These are phyloP conservation scores for Ceyx melanurus DNA, from an alignment of 2,113 vertebrate genomes.

Conservation along the genomic window DNA sequence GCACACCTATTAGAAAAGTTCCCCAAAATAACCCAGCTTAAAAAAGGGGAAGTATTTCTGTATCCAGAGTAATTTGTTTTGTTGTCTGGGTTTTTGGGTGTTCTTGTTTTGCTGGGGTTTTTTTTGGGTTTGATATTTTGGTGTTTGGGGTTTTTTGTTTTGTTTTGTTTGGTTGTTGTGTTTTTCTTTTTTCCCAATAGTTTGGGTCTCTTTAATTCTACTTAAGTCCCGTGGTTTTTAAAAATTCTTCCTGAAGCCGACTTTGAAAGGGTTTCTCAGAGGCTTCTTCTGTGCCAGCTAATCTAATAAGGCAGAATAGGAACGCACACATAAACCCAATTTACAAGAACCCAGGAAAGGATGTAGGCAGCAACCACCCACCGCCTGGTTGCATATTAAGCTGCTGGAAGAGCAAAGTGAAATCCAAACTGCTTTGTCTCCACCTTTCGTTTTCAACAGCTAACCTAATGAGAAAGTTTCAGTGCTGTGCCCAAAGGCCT, in stretches of 20 bases:
- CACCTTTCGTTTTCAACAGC: background rate
- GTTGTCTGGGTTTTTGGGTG: background rate
- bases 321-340: background rate
- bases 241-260: background rate
- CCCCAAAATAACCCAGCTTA: background rate
- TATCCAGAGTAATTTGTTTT: background rate
- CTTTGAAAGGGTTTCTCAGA: conserved; percentile 43
- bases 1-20: background rate
- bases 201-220: background rate
- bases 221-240: background rate
- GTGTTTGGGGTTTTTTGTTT: background rate
- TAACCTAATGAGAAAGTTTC: background rate
- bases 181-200: too few relatives aligned
- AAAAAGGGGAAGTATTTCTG: background rate
- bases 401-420: background rate
- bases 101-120: background rate
- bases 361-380: conserved; percentile 15
- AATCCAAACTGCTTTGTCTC: background rate
- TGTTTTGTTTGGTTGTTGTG: background rate
- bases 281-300: conserved; percentile 37
- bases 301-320: conserved; percentile 44
- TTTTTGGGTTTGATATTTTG: background rate
- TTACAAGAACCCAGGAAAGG: background rate
- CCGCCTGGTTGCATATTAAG: background rate
- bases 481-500: background rate